Percentiles rank a stretch among this genome's conserved stretches.
Evolutionary conservation across 2,113 vertebrate species (phyloP).

Genomic region (Antechinus stuartii): DNA sequence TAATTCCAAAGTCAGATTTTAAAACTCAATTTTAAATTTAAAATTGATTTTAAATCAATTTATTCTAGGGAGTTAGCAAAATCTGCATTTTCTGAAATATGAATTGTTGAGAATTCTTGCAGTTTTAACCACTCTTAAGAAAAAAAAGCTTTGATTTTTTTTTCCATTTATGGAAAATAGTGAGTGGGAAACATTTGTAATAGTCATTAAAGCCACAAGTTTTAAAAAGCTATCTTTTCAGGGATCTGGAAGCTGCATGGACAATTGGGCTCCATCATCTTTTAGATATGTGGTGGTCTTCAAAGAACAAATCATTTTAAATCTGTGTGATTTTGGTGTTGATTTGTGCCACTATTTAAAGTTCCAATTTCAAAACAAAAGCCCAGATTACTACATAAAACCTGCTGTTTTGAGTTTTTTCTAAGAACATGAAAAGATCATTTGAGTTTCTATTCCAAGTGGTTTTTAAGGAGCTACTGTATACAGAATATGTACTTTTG

Average conservation of each 20-base stretch:
- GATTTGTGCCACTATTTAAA: background rate
- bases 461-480: background rate
- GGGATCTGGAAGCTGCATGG: background rate
- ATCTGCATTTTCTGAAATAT: background rate
- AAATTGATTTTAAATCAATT: background rate
- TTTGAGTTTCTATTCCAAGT: background rate
- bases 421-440: background rate
- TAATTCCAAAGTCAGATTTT: background rate
- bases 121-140: background rate
- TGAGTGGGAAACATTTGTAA: background rate
- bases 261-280: slow-evolving; percentile 23
- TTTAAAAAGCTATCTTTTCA: slow-evolving; percentile 27
- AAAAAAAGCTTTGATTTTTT: background rate
- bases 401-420: background rate
- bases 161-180: background rate
- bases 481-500: slow-evolving; percentile 28
- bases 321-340: slow-evolving; percentile 8
- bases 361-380: background rate
- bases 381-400: background rate
- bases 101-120: slow-evolving; percentile 23
- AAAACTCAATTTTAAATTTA: background rate
- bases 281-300: background rate
- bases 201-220: background rate
- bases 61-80: background rate
- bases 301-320: background rate